Evolutionary conservation across 1,140 invertebrate species (phyloP).

Genomic region (Sinella curviseta): DNA sequence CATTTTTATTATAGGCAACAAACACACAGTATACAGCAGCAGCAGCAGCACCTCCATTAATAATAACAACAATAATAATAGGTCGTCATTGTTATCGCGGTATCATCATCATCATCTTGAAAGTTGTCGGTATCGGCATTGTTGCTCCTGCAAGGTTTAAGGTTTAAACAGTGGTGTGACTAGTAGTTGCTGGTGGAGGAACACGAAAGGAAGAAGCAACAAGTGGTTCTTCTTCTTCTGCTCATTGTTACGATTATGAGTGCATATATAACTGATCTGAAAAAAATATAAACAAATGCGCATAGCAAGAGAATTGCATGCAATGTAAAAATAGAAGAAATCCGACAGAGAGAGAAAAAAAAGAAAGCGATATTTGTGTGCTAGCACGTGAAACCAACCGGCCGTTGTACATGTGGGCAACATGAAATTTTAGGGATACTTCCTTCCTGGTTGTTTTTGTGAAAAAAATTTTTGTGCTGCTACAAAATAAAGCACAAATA

Average conservation of each 20-base stretch:
- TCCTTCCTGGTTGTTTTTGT: too few relatives aligned
- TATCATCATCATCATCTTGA: background rate
- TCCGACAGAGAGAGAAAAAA: too few relatives aligned
- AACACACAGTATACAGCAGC: background rate
- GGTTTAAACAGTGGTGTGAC: background rate
- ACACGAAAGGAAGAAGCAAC: background rate
- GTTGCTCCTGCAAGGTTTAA: background rate
- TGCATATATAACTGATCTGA: background rate
- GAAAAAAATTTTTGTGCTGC: too few relatives aligned
- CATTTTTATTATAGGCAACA: background rate
- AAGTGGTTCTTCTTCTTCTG: background rate
- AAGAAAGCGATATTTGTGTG: background rate
- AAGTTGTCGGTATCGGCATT: too few relatives aligned
- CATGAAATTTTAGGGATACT: too few relatives aligned
- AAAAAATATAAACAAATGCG: background rate
- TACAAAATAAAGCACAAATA: too few relatives aligned
- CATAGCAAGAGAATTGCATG: background rate
- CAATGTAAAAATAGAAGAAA: background rate
- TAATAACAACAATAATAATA: background rate
- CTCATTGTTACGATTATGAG: too few relatives aligned
- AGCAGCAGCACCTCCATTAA: background rate
- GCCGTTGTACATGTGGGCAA: background rate
- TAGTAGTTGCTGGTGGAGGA: background rate
- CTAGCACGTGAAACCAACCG: background rate
- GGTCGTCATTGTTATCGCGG: background rate